Percentiles rank a stretch among this genome's conserved stretches.
phyloP scores from a whole-genome alignment of 2,113 vertebrate species.

The Anser cygnoides region DNA sequence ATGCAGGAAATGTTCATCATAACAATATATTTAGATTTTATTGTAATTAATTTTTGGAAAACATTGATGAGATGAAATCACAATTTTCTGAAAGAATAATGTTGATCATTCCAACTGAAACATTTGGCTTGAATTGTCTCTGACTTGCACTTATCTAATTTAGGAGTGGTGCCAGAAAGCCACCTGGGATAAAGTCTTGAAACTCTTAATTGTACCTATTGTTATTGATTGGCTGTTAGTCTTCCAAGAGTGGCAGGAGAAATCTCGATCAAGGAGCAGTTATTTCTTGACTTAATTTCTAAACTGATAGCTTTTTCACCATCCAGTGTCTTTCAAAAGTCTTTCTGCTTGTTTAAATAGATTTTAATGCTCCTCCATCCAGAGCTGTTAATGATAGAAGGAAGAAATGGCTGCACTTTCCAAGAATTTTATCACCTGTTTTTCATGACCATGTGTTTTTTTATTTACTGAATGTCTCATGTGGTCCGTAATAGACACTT shows the following conservation, averaged over 20 bases:
- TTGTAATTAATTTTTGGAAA: background rate
- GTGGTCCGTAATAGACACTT: background rate
- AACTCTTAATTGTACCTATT: background rate
- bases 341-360: background rate
- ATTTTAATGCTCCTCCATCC: background rate
- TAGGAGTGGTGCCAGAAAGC: background rate
- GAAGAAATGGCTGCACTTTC: background rate
- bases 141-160: background rate
- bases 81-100: background rate
- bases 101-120: background rate
- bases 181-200: slow-evolving; percentile 12
- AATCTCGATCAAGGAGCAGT: background rate
- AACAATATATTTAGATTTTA: background rate
- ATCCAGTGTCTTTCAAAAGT: fast-evolving
- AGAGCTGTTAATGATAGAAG: background rate
- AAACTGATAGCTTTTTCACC: background rate
- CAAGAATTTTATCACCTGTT: background rate
- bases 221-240: background rate
- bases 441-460: background rate
- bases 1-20: background rate
- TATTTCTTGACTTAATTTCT: background rate
- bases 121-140: slow-evolving; percentile 33
- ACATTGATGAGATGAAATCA: slow-evolving; percentile 14
- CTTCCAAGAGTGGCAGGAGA: background rate
- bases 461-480: background rate